Evolutionary conservation across 2,888 invertebrate species (phyloP), one percentile per base, ranked within the genome.

Genomic region (Tupiocoris notatus): DNA sequence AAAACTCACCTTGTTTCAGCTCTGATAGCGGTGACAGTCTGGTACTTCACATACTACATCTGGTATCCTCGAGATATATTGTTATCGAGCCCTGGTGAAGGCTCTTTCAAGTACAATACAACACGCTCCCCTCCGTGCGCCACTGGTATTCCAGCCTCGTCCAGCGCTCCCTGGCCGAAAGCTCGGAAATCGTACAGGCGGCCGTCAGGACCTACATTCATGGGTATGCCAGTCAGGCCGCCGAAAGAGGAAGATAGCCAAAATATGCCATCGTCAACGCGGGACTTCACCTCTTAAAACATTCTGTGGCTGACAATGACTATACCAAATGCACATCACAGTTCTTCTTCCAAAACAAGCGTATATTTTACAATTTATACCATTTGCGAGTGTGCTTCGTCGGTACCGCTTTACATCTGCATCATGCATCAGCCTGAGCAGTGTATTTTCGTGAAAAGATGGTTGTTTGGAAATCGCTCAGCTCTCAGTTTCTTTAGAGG

Each of bases 11-110:
- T 63, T 1, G 3, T 70, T 70, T 1, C 61, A 70, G 70, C 70
- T 25, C 86, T 91, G n/a, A 86, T 93, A 81, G 97, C 96, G 9
- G 90, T 96, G 81, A 83, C 91, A 2, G 92, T 93, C 39, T 98
- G 97, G 97, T 96, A 92, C 86, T 85, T 94, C 22, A 95, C 94
- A 0, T 98, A 98, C 83, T 88, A 91, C 78, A 88, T 90, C 81
- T 92, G 92, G 91, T 94, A 89, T 83, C 87, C 87, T 61, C 86
- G 89, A 71, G 87, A 88, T 16, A 86, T 86, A 77, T 80, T 88
- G 25, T 84, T 91, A 68, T 90, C 94, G 0, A 88, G 90, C 65
- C 92, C 94, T 18, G 94, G 94, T 16, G 91, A 91, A 80, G 94
- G 94, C 83, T 91, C 89, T 81, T 94, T 94, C 82, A 90, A 90